phyloP scores from a whole-genome alignment of 2,888 invertebrate genomes.

The Leptothorax acervorum region DNA sequence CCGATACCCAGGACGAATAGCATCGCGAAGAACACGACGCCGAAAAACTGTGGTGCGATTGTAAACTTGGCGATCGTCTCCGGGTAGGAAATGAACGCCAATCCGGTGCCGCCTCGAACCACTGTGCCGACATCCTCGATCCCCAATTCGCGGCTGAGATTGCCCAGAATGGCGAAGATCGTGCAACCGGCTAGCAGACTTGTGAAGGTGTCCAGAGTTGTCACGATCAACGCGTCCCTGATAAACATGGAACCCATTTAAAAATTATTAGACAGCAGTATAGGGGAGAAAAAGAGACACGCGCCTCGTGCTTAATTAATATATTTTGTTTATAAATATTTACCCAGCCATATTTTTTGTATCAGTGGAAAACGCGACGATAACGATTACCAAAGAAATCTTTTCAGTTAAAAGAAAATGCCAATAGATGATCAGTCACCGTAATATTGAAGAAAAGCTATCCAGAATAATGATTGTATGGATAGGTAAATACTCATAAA shows the following conservation, averaged over 20 bases:
- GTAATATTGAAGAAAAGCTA: too few species aligned
- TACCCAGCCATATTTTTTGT: background rate
- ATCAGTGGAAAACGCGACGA: background rate
- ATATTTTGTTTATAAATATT: background rate
- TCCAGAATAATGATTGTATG: too few species aligned
- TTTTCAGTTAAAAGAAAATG: background rate
- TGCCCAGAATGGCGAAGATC: constrained; percentile 94
- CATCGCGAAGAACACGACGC: constrained; percentile 87
- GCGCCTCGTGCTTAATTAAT: background rate
- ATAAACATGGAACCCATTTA: background rate
- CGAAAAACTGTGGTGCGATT: constrained; percentile 88
- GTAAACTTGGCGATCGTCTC: constrained; percentile 93
- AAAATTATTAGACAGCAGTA: background rate
- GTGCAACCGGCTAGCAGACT: constrained; percentile 93
- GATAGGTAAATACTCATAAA: too few species aligned
- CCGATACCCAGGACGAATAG: constrained; percentile 86
- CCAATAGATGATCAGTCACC: too few species aligned
- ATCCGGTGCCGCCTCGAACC: constrained; percentile 91
- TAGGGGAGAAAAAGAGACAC: background rate
- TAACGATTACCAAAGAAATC: background rate
- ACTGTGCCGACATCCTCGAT: constrained; percentile 88
- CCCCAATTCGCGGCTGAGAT: constrained; percentile 90
- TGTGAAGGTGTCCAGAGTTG: constrained; percentile 93
- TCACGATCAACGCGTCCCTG: constrained; percentile 92
- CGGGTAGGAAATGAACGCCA: constrained; percentile 94